Evolutionary conservation across 2,888 invertebrate species (phyloP).

Genomic region (Synergus umbraculus): DNA sequence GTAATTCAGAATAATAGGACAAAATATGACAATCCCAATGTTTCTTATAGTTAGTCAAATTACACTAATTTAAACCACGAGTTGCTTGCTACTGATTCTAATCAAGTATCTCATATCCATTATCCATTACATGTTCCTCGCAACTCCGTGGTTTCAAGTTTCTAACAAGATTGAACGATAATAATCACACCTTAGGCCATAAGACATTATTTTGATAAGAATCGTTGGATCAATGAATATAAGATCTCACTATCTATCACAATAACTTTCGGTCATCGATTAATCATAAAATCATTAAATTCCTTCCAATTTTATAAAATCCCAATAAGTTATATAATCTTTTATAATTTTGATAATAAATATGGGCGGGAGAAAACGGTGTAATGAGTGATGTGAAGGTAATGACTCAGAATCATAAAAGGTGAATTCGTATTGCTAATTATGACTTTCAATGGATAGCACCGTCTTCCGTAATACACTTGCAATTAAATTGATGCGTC

Average conservation of each 20-base stretch:
- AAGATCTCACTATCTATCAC: not conserved
- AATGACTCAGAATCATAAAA: slow-evolving; percentile 61
- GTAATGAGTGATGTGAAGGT: slow-evolving; percentile 55
- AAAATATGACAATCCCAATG: not conserved
- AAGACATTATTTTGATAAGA: slow-evolving; percentile 21
- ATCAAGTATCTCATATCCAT: slow-evolving; percentile 24
- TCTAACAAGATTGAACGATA: slow-evolving; percentile 30
- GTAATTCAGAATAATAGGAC: not conserved
- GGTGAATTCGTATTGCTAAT: slow-evolving; percentile 68
- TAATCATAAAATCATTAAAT: no score
- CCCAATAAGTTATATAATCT: no score
- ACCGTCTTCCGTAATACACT: slow-evolving; percentile 67
- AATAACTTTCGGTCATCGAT: not conserved
- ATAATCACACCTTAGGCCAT: not conserved
- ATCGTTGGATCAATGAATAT: slow-evolving; percentile 11
- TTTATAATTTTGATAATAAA: not conserved
- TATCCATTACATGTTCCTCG: slow-evolving; percentile 12
- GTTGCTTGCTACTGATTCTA: slow-evolving; percentile 23
- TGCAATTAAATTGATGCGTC: slow-evolving; percentile 65
- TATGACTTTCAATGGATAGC: slow-evolving; percentile 63
- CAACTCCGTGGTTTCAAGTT: slow-evolving; percentile 21
- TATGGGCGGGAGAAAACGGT: slow-evolving; percentile 24
- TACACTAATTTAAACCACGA: slow-evolving; percentile 32
- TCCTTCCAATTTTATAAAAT: no score
- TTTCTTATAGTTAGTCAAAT: slow-evolving; percentile 11